Evolutionary conservation across 2,797 vertebrate genomes (phyloP).

Genomic region (Phoebastria nigripes): DNA sequence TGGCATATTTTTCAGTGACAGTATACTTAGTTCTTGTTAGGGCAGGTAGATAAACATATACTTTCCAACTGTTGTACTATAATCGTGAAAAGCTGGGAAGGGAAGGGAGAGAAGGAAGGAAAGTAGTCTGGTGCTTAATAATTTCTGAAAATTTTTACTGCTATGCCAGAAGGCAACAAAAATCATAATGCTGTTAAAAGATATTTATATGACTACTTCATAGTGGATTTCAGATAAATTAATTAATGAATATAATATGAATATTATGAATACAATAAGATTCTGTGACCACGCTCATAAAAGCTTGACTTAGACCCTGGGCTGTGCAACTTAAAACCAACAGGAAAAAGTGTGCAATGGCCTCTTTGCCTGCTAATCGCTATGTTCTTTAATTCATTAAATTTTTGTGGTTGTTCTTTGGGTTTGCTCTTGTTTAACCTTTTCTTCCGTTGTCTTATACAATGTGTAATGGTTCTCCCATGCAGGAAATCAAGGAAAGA

Average conservation of each 20-base stretch:
- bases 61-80: neutral
- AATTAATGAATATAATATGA: neutral
- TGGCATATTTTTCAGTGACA: neutral
- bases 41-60: neutral
- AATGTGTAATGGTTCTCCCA: neutral
- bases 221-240: neutral
- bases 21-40: neutral
- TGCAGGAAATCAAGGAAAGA: slow-evolving; percentile 77
- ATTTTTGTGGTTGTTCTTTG: neutral
- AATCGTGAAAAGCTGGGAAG: neutral
- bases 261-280: neutral
- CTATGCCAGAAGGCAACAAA: neutral
- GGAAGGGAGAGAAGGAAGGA: neutral
- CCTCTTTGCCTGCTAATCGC: neutral
- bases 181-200: neutral
- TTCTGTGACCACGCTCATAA: neutral
- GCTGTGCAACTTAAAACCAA: neutral
- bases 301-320: neutral
- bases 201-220: neutral
- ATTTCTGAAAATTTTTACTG: neutral
- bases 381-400: neutral
- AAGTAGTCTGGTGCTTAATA: neutral
- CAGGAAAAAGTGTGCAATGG: neutral
- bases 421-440: neutral
- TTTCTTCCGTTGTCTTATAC: neutral